phyloP scores from a whole-genome alignment of 1,140 invertebrate genomes.

The Mya arenaria region DNA sequence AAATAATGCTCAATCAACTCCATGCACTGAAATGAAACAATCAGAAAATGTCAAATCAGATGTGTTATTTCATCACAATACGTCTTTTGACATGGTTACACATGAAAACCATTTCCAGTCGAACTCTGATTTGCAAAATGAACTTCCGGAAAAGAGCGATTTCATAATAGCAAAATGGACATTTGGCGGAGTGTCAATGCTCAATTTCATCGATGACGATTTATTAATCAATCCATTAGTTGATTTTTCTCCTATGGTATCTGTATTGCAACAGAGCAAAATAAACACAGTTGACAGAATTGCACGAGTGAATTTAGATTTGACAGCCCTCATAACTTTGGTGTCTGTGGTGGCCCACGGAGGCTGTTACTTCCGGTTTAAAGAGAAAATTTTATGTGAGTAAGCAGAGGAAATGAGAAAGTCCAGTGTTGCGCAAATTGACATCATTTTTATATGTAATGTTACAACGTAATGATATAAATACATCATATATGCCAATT shows the following conservation, averaged over 20 bases:
- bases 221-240: background rate
- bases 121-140: slow-evolving; percentile 12
- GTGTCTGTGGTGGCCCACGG: slow-evolving; percentile 95
- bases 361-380: slow-evolving; percentile 84
- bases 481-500: no score
- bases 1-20: no score
- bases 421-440: slow-evolving; percentile 89
- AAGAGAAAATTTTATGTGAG: slow-evolving; percentile 89
- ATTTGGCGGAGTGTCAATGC: slow-evolving; percentile 3
- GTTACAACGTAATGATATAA: no score
- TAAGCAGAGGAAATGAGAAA: slow-evolving; percentile 89
- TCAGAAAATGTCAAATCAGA: no score
- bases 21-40: no score
- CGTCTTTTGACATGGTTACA: background rate
- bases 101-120: background rate
- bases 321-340: slow-evolving; percentile 93
- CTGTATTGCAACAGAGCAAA: background rate
- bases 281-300: slow-evolving; percentile 23
- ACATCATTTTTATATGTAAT: slow-evolving; percentile 89
- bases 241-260: background rate
- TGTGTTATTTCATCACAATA: no score
- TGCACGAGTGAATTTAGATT: slow-evolving; percentile 90
- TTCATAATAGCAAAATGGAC: slow-evolving; percentile 9
- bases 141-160: background rate
- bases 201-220: background rate